These are phyloP conservation scores for Platycnemis pennipes DNA, from an alignment of 2,888 invertebrate species.

Conservation along the genomic window DNA sequence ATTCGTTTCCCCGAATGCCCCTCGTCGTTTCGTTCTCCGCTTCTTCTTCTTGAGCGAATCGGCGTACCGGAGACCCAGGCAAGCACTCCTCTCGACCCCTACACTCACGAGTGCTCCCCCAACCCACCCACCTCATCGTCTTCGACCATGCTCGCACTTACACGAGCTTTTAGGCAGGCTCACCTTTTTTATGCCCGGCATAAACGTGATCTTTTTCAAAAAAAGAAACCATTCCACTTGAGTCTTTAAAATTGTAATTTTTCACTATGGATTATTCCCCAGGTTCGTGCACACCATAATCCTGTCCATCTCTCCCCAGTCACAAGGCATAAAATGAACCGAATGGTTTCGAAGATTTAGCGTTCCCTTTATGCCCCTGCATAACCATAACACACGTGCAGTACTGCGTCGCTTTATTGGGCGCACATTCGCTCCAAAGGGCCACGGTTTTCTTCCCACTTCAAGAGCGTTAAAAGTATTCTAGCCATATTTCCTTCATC, in stretches of 20 bases:
- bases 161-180: not conserved
- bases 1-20: not conserved
- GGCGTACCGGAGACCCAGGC: not conserved
- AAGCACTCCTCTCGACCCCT: not conserved
- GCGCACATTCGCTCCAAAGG: not conserved
- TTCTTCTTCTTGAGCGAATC: not conserved
- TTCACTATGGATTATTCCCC: not conserved
- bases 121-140: not conserved
- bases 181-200: not conserved
- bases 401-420: not conserved
- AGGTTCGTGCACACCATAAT: not conserved
- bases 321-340: not conserved
- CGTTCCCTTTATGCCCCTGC: not conserved
- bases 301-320: not conserved
- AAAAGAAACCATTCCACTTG: not conserved
- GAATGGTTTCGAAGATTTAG: not conserved
- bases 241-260: not conserved
- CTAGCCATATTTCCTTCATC: too few relatives aligned
- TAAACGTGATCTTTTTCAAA: not conserved
- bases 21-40: not conserved
- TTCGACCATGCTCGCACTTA: not conserved
- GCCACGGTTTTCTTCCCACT: not conserved
- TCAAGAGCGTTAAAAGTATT: too few relatives aligned
- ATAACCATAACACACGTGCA: not conserved
- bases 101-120: not conserved